Conservation (phyloP, 2,888 invertebrate species). For the Pandemis corylana region DNA sequence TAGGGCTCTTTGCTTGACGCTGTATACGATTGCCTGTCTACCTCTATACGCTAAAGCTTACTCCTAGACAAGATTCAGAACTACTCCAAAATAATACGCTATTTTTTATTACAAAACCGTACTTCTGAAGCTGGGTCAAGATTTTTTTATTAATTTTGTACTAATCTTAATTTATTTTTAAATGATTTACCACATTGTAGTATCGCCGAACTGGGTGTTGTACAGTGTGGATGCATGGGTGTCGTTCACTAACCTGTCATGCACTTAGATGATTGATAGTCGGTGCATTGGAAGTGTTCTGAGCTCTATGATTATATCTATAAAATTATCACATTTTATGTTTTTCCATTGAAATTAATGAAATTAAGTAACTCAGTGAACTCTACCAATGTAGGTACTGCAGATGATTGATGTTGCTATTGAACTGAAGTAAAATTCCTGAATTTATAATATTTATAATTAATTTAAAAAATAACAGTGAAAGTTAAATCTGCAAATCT, state of each 20-base stretch:
- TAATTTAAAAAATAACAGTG: background rate
- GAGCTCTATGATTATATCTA: background rate
- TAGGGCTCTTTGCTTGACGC: constrained; percentile 48
- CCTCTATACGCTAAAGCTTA: constrained; percentile 37
- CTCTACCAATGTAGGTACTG: background rate
- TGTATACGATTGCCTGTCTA: constrained; percentile 17
- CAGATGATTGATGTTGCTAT: background rate
- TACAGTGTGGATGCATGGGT: constrained; percentile 37
- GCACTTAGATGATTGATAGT: constrained; percentile 3
- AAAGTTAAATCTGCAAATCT: background rate
- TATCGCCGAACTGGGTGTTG: constrained; percentile 34
- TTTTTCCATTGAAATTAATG: background rate
- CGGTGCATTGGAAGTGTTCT: constrained; percentile 26
- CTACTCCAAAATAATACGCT: background rate
- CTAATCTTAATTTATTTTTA: constrained; percentile 11
- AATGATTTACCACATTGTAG: constrained; percentile 35
- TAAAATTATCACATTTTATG: background rate
- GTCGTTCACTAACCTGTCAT: constrained; percentile 25
- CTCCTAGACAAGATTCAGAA: constrained; percentile 28
- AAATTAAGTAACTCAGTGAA: background rate
- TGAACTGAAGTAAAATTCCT: constrained; percentile 24
- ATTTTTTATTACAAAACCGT: background rate
- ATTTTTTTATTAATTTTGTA: constrained; percentile 8
- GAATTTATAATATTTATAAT: background rate
- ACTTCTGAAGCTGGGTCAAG: constrained; percentile 23